phyloP scores from a whole-genome alignment of 2,113 vertebrate species.

The Hippocampus mohnikei region DNA sequence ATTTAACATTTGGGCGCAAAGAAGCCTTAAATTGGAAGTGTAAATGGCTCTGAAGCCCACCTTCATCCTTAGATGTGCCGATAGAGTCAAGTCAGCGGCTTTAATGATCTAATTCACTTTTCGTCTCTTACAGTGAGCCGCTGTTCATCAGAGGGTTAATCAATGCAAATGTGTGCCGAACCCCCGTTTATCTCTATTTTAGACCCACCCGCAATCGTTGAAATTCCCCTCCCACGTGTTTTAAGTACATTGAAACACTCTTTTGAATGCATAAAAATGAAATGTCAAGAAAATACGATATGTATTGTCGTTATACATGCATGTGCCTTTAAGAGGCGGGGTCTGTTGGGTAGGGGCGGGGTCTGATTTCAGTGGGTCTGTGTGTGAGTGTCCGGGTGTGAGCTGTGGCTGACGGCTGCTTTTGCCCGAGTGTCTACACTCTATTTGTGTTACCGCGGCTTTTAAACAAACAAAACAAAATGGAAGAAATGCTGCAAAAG shows the following conservation, averaged over 20 bases:
- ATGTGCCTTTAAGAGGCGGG: too few relatives aligned
- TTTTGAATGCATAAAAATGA: too few relatives aligned
- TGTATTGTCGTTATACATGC: too few relatives aligned
- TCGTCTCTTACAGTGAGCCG: neutral
- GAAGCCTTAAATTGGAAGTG: slow-evolving; percentile 67
- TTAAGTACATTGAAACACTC: too few relatives aligned
- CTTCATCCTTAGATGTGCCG: slow-evolving; percentile 62
- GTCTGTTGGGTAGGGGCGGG: too few relatives aligned
- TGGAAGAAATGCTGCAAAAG: neutral
- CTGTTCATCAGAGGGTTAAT: neutral
- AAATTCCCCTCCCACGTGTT: too few relatives aligned
- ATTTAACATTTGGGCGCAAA: slow-evolving; percentile 72
- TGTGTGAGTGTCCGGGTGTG: neutral
- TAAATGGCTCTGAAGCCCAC: slow-evolving; percentile 59
- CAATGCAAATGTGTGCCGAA: neutral
- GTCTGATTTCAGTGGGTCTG: neutral
- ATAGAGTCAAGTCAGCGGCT: slow-evolving; percentile 12
- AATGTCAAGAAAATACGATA: too few relatives aligned
- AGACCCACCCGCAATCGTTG: too few relatives aligned
- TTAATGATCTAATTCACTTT: neutral
- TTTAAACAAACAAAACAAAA: neutral
- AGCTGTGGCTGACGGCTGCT: neutral
- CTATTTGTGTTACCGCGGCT: too few relatives aligned
- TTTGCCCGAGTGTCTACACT: neutral
- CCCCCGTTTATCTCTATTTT: too few relatives aligned